Base-by-base conservation (phyloP, 2,797 vertebrate species). In the Phrynocephalus vlangalii region DNA sequence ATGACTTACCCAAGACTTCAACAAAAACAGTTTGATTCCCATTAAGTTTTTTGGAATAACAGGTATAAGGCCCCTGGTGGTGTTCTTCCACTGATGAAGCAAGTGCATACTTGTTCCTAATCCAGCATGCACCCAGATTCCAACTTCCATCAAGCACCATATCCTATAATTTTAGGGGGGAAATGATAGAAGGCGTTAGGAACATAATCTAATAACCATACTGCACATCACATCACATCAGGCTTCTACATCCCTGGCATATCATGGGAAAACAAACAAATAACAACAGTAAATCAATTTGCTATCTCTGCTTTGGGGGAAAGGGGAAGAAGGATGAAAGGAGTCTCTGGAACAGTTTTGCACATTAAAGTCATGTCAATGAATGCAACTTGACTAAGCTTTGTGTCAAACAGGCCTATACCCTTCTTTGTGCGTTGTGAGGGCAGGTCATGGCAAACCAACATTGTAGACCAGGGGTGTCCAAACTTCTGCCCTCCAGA, bases 1-100 rank as follows among this genome's bases (percentile, higher is more conserved):
- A 92, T 28, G 81, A 90, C 86, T 96, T 97, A 97, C 97, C 97
- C 95, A 97, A 85, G 90, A 97, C 92, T 83, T 94, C 97, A 89
- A 97, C 90, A 91, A 95, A 48, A 82, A 94, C 92, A 56, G 96
- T 96, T 89, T 96, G 95, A 30, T 92, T 96, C 0, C 68, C 91
- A 86, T 71, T 92, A 88, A 97, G 95, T 78, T 84, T 33, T 3
- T 95, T 94, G 72, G 96, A 97, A 78, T 92, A 94, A 70, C 97
- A 97, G 79, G 95, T 97, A 22, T 97, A 97, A 81, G n/a, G 90
- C 26, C 96, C 96, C 1, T 92, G 94, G 50, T 95, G 8, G 0
- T 91, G 91, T 92, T 83, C 94, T 92, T 82, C 87, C 91, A 95
- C 94, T 0, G 92, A 93, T 87, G 94, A 88, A 86, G 88, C 80